phyloP scores from a whole-genome alignment of 2,113 vertebrate genomes.

The Miniopterus natalensis region DNA sequence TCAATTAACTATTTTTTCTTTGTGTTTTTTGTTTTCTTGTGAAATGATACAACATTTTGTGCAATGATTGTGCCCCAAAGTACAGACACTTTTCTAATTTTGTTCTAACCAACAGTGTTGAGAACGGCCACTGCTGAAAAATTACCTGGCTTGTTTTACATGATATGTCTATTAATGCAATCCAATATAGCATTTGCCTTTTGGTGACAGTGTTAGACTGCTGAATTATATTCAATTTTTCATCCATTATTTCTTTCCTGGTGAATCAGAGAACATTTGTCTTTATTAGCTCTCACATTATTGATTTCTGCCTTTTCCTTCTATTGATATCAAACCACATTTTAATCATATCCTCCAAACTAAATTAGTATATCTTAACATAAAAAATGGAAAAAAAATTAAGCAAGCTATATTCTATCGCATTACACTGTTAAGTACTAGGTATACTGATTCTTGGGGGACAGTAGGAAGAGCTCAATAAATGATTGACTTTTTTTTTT shows the following conservation, averaged over 20 bases:
- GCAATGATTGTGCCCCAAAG: slow-evolving; percentile 53
- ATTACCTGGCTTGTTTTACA: slow-evolving; percentile 80
- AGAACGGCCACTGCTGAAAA: slow-evolving; percentile 75
- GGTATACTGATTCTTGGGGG: background rate
- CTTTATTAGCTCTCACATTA: slow-evolving; percentile 72
- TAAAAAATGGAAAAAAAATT: slow-evolving; percentile 58
- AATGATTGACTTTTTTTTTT: slow-evolving; percentile 18
- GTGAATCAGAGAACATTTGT: slow-evolving; percentile 59
- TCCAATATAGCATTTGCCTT: slow-evolving; percentile 77
- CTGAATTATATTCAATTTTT: slow-evolving; percentile 81
- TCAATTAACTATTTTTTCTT: background rate
- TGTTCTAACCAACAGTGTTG: slow-evolving; percentile 63
- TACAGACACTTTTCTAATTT: slow-evolving; percentile 64
- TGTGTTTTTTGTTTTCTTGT: slow-evolving; percentile 57
- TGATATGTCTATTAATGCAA: slow-evolving; percentile 75
- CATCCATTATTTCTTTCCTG: slow-evolving; percentile 76
- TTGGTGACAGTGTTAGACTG: slow-evolving; percentile 65
- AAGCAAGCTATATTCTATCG: background rate
- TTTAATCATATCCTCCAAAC: slow-evolving; percentile 70
- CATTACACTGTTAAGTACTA: background rate
- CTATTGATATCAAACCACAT: slow-evolving; percentile 55
- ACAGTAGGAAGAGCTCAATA: background rate
- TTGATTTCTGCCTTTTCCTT: slow-evolving; percentile 62
- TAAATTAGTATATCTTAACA: slow-evolving; percentile 57
- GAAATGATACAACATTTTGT: slow-evolving; percentile 71